These are phyloP conservation scores for Halocaridina rubra DNA, from an alignment of 2,888 invertebrate species.

Conservation along the genomic window DNA sequence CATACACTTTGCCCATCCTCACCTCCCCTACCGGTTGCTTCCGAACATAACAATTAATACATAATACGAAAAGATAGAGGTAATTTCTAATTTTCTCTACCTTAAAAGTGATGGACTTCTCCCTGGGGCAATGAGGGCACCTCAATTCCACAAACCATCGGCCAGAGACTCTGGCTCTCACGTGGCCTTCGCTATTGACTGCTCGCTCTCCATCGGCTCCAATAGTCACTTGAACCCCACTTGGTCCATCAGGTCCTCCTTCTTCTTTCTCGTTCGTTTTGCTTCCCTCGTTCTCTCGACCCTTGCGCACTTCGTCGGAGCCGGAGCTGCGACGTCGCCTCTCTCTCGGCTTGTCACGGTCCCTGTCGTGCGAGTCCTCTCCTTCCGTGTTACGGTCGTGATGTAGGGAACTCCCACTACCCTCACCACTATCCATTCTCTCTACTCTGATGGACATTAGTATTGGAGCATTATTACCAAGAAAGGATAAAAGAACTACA, in stretches of 20 bases:
- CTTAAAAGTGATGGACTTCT: conserved; percentile 80
- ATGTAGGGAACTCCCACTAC: background rate
- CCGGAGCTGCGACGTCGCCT: background rate
- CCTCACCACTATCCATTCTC: background rate
- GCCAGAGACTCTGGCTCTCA: conserved; percentile 67
- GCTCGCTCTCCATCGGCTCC: conserved; percentile 64
- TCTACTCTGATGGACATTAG: background rate
- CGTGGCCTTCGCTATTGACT: conserved; percentile 68
- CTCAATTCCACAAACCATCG: conserved; percentile 77
- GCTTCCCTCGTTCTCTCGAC: background rate
- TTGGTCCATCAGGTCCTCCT: conserved; percentile 25
- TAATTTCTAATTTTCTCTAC: no score
- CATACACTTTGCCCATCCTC: no score
- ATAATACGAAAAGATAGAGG: no score
- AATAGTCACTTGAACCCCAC: conserved; percentile 57
- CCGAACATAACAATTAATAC: no score
- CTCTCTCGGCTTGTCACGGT: background rate
- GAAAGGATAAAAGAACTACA: no score
- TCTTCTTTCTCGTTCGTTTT: background rate
- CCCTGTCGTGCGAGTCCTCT: background rate
- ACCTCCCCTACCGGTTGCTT: no score
- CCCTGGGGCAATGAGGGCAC: conserved; percentile 80
- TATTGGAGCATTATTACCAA: no score
- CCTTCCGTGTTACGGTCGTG: background rate
- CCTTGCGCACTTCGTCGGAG: background rate